Base-by-base conservation (phyloP, 30 jellyfish, hydroid and myxozoan genomes). In the Pelagia noctiluca region DNA sequence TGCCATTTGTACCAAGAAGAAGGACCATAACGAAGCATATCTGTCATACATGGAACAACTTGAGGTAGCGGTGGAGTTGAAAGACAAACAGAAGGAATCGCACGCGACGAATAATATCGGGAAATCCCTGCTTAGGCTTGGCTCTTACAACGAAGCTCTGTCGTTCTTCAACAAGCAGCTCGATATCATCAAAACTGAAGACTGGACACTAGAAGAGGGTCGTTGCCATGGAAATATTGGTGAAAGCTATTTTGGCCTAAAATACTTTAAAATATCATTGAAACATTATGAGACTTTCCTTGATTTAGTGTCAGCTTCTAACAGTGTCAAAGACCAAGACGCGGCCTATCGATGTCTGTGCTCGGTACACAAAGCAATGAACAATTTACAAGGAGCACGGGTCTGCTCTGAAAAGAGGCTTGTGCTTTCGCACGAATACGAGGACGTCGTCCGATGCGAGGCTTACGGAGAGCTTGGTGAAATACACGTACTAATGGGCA, bases 401-500 rank as follows among this genome's bases (percentile, higher is more conserved):
- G 92, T 94, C 46, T 94, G 88, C 60, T 66, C 95, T 0, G 99
- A 94, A 64, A 87, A 94, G 86, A 84, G 99, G 76, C 88, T 94
- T 25, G 91, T 88, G 16, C 78, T 89, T 57, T 50, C 96, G 11
- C 90, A 94, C 38, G 99, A 88, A 29, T 86, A 79, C 33, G 85
- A 88, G 65, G 89, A 66, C 50, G 67, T 81, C 12, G 91, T 74
- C 0, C 64, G 42, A 42, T 84, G 95, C 46, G 96, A 77, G 26
- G 96, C 97, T 2, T 94, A 94, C 54, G 85, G 88, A 29, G 96
- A 94, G 30, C 75, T 94, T 50, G 99, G 97, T 22, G 86, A 71
- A 46, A 61, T 73, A 7, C 99, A 94, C 76, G 42, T 68, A 21
- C 29, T 46, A 31, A 25, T 94, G 66, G 87, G 87, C 12, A 94